Conservation (phyloP, 30 jellyfish, hydroid and myxozoan species). For the Aurelia sp. region DNA sequence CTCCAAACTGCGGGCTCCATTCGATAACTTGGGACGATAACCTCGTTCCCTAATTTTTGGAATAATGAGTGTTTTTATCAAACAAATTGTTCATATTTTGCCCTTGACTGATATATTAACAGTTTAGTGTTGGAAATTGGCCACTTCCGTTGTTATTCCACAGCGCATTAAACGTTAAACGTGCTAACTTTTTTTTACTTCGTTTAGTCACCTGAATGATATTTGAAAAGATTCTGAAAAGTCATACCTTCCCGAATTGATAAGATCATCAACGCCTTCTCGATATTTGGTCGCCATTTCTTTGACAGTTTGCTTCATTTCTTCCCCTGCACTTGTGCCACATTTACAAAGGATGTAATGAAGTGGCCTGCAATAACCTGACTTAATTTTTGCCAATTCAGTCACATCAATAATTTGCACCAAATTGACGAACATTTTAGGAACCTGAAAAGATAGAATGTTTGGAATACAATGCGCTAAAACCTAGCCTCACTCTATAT, state of each 20-base stretch:
- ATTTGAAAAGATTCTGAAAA: background rate
- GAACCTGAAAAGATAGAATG: slow-evolving; percentile 39
- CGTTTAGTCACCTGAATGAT: too few species aligned
- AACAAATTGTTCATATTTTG: too few species aligned
- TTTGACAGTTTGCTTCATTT: slow-evolving; percentile 42
- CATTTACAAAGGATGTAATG: slow-evolving; percentile 81
- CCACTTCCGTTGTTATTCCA: too few species aligned
- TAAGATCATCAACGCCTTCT: slow-evolving; percentile 51
- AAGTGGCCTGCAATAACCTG: slow-evolving; percentile 61
- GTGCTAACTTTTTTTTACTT: too few species aligned
- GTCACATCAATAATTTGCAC: slow-evolving; percentile 84
- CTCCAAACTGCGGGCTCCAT: too few species aligned
- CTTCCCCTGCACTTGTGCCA: slow-evolving; percentile 71
- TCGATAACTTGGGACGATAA: too few species aligned
- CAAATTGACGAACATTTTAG: slow-evolving; percentile 81
- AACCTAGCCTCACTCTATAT: too few species aligned
- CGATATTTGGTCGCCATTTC: slow-evolving; percentile 34
- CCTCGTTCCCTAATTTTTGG: too few species aligned
- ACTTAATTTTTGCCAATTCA: slow-evolving; percentile 34
- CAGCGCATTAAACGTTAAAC: too few species aligned
- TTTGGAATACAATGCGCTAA: background rate
- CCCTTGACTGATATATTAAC: too few species aligned
- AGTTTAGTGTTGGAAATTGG: too few species aligned
- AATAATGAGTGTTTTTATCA: too few species aligned
- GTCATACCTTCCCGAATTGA: slow-evolving; percentile 76